A percentile compares a stretch with the other conserved stretches of the same genome.
Evolutionary conservation across 1,140 invertebrate species (phyloP).

Genomic region (Onthophagus taurus): DNA sequence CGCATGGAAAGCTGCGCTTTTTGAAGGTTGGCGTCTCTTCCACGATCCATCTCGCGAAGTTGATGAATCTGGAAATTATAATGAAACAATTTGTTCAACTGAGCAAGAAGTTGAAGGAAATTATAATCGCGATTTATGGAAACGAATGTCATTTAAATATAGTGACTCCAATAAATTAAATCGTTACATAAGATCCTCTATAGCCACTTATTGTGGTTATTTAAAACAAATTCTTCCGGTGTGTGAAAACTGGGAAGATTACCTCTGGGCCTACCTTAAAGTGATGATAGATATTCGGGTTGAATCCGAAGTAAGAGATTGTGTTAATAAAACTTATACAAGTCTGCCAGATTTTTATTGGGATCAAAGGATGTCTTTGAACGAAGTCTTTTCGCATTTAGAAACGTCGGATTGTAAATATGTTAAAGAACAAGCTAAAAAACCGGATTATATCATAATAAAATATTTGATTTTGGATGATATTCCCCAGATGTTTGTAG

Average conservation of each 20-base stretch:
- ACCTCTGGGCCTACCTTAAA: constrained; percentile 81
- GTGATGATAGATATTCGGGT: constrained; percentile 75
- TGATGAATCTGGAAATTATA: constrained; percentile 14
- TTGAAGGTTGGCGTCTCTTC: constrained; percentile 81
- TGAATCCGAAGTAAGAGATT: constrained; percentile 53
- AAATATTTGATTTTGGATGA: constrained; percentile 70
- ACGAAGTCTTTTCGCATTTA: constrained; percentile 61
- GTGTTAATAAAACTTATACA: constrained; percentile 42
- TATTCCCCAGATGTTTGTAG: constrained; percentile 49
- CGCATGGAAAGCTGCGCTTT: constrained; percentile 76
- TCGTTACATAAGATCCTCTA: constrained; percentile 29
- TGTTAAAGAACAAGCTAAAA: constrained; percentile 44
- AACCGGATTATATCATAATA: constrained; percentile 60
- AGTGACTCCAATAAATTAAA: constrained; percentile 36
- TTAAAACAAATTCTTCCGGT: constrained; percentile 61
- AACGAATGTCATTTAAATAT: constrained; percentile 71
- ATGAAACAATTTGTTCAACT: constrained; percentile 14
- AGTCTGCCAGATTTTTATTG: constrained; percentile 67
- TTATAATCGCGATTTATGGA: constrained; percentile 83
- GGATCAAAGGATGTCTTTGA: constrained; percentile 62
- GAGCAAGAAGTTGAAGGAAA: constrained; percentile 62
- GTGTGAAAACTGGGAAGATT: constrained; percentile 78
- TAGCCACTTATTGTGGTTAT: constrained; percentile 65
- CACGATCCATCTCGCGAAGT: constrained; percentile 62
- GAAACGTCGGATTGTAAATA: constrained; percentile 44